phyloP scores from a whole-genome alignment of 2,888 invertebrate species.

The Myopa tessellatipennis region DNA sequence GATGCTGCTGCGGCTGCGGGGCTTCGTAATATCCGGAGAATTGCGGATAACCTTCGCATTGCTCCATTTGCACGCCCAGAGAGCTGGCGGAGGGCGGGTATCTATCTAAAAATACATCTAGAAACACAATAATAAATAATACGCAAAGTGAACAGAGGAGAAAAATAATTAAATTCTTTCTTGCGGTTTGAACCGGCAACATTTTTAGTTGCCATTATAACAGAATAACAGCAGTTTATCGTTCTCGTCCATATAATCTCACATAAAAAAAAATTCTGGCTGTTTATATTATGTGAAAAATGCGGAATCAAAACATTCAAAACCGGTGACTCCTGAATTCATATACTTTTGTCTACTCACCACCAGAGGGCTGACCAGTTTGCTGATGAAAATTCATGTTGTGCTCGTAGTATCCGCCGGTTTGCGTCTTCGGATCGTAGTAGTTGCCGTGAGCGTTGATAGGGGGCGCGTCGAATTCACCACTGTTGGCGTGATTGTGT shows the following conservation, averaged over 20 bases:
- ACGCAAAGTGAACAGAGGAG: too few species aligned
- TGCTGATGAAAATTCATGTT: constrained; percentile 56
- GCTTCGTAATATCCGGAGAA: constrained; percentile 59
- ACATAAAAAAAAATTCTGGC: too few species aligned
- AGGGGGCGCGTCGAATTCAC: constrained; percentile 61
- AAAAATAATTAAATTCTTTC: too few species aligned
- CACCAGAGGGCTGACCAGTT: constrained; percentile 31
- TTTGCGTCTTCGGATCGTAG: constrained; percentile 62
- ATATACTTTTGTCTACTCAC: constrained; percentile 39
- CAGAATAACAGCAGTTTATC: too few species aligned
- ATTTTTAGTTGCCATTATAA: constrained; percentile 4
- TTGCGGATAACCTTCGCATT: constrained; percentile 58
- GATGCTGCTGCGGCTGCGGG: constrained; percentile 67
- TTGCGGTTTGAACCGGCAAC: not conserved
- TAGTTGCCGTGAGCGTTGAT: constrained; percentile 60
- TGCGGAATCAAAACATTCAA: not conserved
- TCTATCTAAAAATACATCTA: constrained; percentile 26
- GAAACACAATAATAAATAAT: not conserved
- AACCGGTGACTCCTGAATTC: constrained; percentile 54
- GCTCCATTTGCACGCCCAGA: constrained; percentile 63
- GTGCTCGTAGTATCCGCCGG: constrained; percentile 43
- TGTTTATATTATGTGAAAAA: too few species aligned
- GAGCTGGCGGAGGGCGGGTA: constrained; percentile 53
- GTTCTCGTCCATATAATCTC: too few species aligned
- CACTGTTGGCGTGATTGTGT: constrained; percentile 54